A percentile compares a stretch with the other conserved stretches of the same genome.
These are phyloP conservation scores for Typhlomys cinereus DNA, from an alignment of 2,113 vertebrate genomes.

Conservation along the genomic window DNA sequence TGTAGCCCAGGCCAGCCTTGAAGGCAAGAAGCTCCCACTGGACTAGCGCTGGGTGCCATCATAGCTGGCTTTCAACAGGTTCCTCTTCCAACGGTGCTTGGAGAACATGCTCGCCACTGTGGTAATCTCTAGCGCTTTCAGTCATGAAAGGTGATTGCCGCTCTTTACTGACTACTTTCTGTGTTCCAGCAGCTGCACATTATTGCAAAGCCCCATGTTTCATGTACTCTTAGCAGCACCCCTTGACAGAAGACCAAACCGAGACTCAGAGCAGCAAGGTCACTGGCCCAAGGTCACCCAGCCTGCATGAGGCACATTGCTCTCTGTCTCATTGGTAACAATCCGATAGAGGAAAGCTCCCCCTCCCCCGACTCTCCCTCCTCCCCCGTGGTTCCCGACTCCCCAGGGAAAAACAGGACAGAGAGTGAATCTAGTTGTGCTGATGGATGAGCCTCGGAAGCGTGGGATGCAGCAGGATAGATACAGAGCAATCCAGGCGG, in stretches of 20 bases:
- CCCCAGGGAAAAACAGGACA: background rate
- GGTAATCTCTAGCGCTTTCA: background rate
- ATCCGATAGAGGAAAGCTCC: too few species aligned
- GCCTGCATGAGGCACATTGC: background rate
- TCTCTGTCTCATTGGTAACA: too few species aligned
- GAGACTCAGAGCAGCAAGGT: background rate
- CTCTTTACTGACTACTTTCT: too few species aligned
- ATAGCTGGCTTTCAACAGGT: background rate
- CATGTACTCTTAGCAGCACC: background rate
- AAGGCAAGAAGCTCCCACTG: background rate
- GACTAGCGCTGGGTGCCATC: background rate
- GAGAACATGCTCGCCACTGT: background rate
- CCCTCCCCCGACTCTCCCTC: too few species aligned
- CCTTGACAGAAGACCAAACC: background rate
- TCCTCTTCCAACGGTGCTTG: background rate
- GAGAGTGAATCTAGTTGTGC: background rate
- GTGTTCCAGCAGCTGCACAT: background rate
- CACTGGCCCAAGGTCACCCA: background rate
- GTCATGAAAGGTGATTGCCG: too few species aligned
- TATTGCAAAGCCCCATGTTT: background rate
- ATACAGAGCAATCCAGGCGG: slow-evolving; percentile 46
- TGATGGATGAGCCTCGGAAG: slow-evolving; percentile 26
- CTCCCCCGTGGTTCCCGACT: background rate
- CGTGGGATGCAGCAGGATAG: background rate
- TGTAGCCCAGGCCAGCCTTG: background rate